Conservation (phyloP, 2,888 invertebrate species). For the Drosophila cognata region DNA sequence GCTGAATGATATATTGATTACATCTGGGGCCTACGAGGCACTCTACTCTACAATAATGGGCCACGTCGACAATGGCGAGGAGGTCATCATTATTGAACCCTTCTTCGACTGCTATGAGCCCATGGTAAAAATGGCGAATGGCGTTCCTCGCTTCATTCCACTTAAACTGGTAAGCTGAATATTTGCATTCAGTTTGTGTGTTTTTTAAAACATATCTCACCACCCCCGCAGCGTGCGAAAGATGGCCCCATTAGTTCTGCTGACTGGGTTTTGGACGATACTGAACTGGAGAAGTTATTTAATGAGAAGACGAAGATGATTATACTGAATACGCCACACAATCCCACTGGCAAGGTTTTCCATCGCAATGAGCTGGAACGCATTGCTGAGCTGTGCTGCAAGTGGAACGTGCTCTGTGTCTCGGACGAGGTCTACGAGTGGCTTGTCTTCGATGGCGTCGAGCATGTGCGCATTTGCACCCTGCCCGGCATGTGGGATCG, state of each 20-base stretch:
- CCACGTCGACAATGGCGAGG: conserved; percentile 93
- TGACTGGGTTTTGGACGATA: conserved; percentile 95
- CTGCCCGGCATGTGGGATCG: conserved; percentile 99
- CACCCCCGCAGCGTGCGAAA: conserved; percentile 67
- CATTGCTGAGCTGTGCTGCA: conserved; percentile 95
- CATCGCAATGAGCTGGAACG: conserved; percentile 88
- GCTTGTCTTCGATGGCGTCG: conserved; percentile 93
- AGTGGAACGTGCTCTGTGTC: conserved; percentile 95
- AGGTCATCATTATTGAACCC: conserved; percentile 98
- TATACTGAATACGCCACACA: conserved; percentile 98
- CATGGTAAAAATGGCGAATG: conserved; percentile 95
- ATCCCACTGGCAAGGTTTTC: conserved; percentile 96
- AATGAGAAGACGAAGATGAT: conserved; percentile 96
- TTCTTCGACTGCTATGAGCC: conserved; percentile 99
- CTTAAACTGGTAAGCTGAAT: conserved; percentile 89
- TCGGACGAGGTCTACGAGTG: conserved; percentile 99
- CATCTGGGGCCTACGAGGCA: conserved; percentile 97
- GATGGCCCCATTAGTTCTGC: conserved; percentile 87
- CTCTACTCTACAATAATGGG: conserved; percentile 94
- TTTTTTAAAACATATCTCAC: not conserved
- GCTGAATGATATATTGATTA: conserved; percentile 93
- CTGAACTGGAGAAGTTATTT: conserved; percentile 92
- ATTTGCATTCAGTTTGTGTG: not conserved
- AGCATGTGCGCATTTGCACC: conserved; percentile 97
- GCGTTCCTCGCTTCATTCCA: conserved; percentile 93